Base-by-base conservation (phyloP, 2,888 invertebrate species). In the Physocephala rufipes region DNA sequence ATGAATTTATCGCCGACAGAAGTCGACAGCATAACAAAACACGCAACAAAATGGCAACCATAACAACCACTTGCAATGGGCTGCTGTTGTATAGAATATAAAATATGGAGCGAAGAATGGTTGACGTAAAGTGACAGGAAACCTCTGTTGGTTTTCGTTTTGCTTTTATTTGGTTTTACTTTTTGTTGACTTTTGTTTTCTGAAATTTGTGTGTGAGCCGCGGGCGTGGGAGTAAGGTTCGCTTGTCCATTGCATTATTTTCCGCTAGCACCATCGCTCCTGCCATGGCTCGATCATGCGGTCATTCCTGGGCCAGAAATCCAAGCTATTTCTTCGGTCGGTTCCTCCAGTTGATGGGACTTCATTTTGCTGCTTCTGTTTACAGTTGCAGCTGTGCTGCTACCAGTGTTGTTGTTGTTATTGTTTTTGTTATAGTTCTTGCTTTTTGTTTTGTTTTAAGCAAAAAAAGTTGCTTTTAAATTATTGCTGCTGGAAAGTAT, bases 1-100 rank as follows among this genome's bases (percentile, higher is more conserved):
- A 80, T 79, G 80, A 80, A 80, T 80, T 80, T 80, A 80, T 80
- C 77, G 78, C 80, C 79, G 79, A 77, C 78, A 77, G 67, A 67
- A 67, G 67, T 67, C 67, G 67, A 78, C 77, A 76, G 78, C 74
- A 75, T 71, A 72, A 67, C 67, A 67, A 67, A 67, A 61, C 67
- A 67, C 49, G 59, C 47, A 67, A 49, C 67, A 67, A 67, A 67
- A 67, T 67, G 59, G 59, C 67, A 24, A 67, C 30, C 67, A 45
- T 53, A 24, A 45, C 53, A 36, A 19, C 12, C 30, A 53, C 12
- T 21, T 21, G 43, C 45, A 47, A 49, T 24, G 16, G 24, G 26
- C 24, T n/a, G 47, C 16, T 9, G 36, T 12, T 1, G 24, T 15
- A 51, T 30, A 51, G 28, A 51, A 65, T 13, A 26, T 2, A 51